phyloP scores from a whole-genome alignment of 2,888 invertebrate genomes.

The Sussaba pulchella region DNA sequence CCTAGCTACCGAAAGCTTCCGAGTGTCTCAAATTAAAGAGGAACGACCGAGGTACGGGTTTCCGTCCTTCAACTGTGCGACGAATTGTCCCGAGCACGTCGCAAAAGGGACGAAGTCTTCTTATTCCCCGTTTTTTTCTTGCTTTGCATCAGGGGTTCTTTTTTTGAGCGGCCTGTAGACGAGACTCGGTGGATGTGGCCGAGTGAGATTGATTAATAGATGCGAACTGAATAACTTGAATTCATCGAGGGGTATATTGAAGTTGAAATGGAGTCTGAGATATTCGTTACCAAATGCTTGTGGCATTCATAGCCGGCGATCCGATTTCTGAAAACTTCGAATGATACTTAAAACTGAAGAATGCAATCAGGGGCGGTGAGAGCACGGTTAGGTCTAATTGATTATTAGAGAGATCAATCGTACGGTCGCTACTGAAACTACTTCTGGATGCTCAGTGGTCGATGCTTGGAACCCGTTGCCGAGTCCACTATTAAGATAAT shows the following conservation, averaged over 20 bases:
- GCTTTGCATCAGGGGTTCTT: neutral
- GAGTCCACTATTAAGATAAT: too few relatives aligned
- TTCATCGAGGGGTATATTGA: neutral
- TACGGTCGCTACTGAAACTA: too few relatives aligned
- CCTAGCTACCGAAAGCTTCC: conserved; percentile 58
- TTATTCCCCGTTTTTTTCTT: conserved; percentile 5
- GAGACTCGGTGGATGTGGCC: neutral
- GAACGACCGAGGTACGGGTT: conserved; percentile 70
- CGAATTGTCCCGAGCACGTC: conserved; percentile 50
- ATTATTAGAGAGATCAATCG: neutral
- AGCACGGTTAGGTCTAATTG: neutral
- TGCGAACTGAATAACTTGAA: too few relatives aligned
- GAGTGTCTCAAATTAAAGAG: conserved; percentile 79
- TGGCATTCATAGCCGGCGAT: neutral
- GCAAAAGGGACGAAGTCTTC: conserved; percentile 35
- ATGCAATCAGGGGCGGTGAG: neutral
- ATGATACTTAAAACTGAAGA: neutral
- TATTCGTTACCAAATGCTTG: neutral
- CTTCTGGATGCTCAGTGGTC: too few relatives aligned
- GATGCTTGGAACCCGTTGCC: too few relatives aligned
- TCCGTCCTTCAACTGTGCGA: conserved; percentile 23
- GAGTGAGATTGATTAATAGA: neutral
- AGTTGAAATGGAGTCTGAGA: neutral
- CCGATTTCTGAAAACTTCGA: neutral
- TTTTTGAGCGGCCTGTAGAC: neutral